Evolutionary conservation across 2,888 invertebrate genomes (phyloP), one percentile per base, ranked within the genome.

Genomic region (Oscheius onirici): DNA sequence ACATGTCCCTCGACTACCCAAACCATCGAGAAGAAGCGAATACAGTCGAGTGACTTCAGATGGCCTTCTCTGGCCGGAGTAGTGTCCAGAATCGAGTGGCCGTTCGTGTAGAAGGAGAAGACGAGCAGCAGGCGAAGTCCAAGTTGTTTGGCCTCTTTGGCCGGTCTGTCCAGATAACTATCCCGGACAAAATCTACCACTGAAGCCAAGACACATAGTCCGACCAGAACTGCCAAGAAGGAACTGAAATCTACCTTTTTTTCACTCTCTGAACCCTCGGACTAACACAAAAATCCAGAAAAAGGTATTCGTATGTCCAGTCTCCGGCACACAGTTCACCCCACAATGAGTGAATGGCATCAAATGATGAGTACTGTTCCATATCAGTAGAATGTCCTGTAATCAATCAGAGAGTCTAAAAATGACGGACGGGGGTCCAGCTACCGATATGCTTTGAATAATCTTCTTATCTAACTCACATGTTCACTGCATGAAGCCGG

Each of bases 1-100:
- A 43, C 46, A 49, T 77, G 75, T n/a, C 69, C 73, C 13, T 54
- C 46, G n/a, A 80, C 66, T 24, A 82, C 78, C 81, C 82, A 82
- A 28, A 70, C 61, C 51, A 82, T 79, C 0, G 82, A 80, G 26
- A 82, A 71, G 60, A 78, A 65, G 1, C 81, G 71, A 17, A 82
- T 75, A 26, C 79, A 81, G 55, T 81, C 73, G 8, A 82, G 46
- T 6, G 75, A 75, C 10, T 69, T 65, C 61, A 81, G 79, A 20
- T 77, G 72, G 41, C 74, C 76, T 6, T 69, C 72, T 54, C 69
- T 69, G 24, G 69, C 70, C n/a, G 72, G 72, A 43, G 49, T 66
- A 1, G 74, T 72, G 24, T 70, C 70, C 8, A 77, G 54, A 20
- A 77, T 66, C 13, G 71, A 41, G 11, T 66, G 69, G 0, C 74